Percentiles rank a stretch among this genome's conserved stretches.
phyloP scores from a whole-genome alignment of 2,113 vertebrate species.

The Tetrao urogallus region DNA sequence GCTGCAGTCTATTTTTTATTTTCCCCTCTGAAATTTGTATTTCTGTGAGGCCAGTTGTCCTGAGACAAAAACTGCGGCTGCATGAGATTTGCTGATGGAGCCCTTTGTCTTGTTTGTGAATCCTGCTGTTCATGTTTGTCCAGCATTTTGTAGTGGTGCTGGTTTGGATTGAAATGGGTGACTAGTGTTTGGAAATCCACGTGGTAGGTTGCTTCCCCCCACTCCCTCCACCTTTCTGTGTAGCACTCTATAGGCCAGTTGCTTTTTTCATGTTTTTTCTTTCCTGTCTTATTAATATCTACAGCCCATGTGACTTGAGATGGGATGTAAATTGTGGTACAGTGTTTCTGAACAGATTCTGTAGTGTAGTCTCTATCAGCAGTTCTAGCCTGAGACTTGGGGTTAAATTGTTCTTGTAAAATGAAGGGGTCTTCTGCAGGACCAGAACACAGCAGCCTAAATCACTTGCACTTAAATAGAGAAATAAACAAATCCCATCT shows the following conservation, averaged over 20 bases:
- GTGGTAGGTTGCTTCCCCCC: background rate
- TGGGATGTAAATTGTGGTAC: background rate
- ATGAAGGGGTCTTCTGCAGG: background rate
- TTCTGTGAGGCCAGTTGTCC: background rate
- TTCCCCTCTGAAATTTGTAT: background rate
- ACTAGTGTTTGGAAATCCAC: background rate
- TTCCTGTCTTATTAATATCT: background rate
- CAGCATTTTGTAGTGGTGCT: background rate
- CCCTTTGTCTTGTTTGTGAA: background rate
- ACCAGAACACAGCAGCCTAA: background rate
- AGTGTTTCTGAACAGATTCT: background rate
- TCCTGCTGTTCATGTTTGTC: background rate
- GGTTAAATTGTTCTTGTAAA: background rate
- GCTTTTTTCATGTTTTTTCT: background rate
- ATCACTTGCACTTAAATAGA: background rate
- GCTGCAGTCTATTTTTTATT: background rate
- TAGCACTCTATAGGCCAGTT: background rate
- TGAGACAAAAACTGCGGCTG: background rate
- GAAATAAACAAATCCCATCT: background rate
- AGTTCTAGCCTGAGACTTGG: background rate
- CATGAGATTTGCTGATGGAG: background rate
- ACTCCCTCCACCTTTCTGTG: background rate
- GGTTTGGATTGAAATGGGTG: slow-evolving; percentile 9
- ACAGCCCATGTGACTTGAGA: background rate
- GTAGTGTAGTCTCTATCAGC: background rate